phyloP scores from a whole-genome alignment of 1,140 invertebrate species.

The Lepeophtheirus salmonis region DNA sequence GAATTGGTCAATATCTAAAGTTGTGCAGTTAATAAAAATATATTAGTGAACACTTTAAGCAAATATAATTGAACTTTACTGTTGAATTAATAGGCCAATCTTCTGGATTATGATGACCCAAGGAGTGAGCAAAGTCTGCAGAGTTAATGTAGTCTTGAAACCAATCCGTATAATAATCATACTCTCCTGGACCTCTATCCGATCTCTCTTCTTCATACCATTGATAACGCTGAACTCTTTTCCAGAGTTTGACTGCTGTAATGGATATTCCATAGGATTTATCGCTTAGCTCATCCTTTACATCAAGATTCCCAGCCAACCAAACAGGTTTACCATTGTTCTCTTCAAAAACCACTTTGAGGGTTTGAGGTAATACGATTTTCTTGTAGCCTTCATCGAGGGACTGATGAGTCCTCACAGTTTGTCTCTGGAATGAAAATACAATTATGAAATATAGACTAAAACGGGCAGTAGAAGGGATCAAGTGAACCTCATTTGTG shows the following conservation, averaged over 20 bases:
- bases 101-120: slow-evolving; percentile 18
- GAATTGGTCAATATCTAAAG: not conserved
- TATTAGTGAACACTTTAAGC: too few species aligned
- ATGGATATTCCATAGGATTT: slow-evolving; percentile 54
- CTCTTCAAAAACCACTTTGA: slow-evolving; percentile 34
- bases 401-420: slow-evolving; percentile 44
- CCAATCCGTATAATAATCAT: slow-evolving; percentile 52
- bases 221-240: slow-evolving; percentile 59
- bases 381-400: slow-evolving; percentile 45
- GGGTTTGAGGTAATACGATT: slow-evolving; percentile 35
- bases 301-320: slow-evolving; percentile 43
- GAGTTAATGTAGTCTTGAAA: slow-evolving; percentile 57
- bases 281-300: slow-evolving; percentile 56
- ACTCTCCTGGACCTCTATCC: not conserved
- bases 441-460: too few species aligned
- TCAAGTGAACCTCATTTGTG: slow-evolving; percentile 6
- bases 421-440: slow-evolving; percentile 35
- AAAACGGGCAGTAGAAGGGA: too few species aligned
- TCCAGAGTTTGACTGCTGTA: slow-evolving; percentile 44
- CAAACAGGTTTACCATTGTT: slow-evolving; percentile 55
- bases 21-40: too few species aligned
- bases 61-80: not conserved
- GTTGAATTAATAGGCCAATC: slow-evolving; percentile 6
- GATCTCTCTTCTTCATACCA: slow-evolving; percentile 47
- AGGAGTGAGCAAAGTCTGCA: slow-evolving; percentile 23